Evolutionary conservation across 2,113 vertebrate species (phyloP).

Genomic region (Saguinus midas): DNA sequence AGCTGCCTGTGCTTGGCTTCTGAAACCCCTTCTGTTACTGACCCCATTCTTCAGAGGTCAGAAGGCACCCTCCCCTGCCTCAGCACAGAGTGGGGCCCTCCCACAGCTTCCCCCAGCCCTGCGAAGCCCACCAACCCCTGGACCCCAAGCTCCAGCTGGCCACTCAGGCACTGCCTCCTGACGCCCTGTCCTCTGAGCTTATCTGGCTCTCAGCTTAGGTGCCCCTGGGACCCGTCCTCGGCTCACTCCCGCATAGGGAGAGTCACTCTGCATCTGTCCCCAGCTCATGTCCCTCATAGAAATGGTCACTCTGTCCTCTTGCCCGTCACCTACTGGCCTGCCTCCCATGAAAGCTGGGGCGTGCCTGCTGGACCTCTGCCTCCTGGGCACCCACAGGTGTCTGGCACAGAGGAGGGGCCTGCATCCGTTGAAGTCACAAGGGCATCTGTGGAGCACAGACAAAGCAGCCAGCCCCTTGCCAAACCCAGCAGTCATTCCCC

Average conservation of each 20-base stretch:
- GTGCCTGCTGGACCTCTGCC: background rate
- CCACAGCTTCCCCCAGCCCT: too few species aligned
- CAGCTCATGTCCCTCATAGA: too few species aligned
- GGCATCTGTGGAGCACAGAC: background rate
- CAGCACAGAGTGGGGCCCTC: background rate
- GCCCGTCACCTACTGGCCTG: background rate
- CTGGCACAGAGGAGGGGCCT: background rate
- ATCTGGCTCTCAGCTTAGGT: background rate
- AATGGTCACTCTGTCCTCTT: background rate
- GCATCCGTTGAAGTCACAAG: background rate
- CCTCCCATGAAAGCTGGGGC: background rate
- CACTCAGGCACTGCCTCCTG: background rate
- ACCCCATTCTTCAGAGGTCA: background rate
- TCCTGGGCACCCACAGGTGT: background rate
- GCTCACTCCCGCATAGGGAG: too few species aligned
- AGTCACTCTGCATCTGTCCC: too few species aligned
- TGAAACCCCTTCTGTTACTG: background rate
- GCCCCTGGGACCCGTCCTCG: background rate
- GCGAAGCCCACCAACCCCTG: background rate
- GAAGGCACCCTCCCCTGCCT: background rate
- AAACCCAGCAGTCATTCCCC: background rate
- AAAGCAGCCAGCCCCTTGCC: background rate
- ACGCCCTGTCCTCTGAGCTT: fast-evolving
- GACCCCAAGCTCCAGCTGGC: background rate
- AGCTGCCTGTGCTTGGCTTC: background rate